These are phyloP conservation scores for Crambe crambe DNA, from an alignment of 37 sponge, comb jelly and placozoan species.

Conservation along the genomic window DNA sequence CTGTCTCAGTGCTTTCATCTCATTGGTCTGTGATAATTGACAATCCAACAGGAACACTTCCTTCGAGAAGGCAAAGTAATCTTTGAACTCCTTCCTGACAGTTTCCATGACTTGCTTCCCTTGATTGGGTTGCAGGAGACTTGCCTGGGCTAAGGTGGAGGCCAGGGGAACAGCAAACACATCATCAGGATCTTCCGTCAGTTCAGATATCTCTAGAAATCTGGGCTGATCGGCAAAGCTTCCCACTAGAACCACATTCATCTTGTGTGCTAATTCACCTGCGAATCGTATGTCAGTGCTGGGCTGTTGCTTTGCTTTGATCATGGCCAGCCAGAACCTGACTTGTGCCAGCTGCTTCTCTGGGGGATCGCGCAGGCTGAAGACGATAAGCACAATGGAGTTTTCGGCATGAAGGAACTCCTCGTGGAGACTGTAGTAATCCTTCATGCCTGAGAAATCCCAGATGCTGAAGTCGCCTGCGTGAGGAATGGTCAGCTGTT, in stretches of 20 bases:
- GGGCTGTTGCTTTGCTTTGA: slow-evolving; percentile 61
- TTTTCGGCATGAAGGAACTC: slow-evolving; percentile 59
- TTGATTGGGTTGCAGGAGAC: background rate
- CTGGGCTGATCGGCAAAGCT: slow-evolving; percentile 62
- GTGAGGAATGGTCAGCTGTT: slow-evolving; percentile 52
- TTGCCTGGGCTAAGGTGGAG: background rate
- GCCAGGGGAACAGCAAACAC: slow-evolving; percentile 6
- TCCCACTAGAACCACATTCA: slow-evolving; percentile 71
- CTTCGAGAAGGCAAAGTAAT: slow-evolving; percentile 54
- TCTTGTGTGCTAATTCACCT: slow-evolving; percentile 25
- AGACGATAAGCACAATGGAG: slow-evolving; percentile 67
- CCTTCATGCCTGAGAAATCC: slow-evolving; percentile 84
- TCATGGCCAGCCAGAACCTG: slow-evolving; percentile 78
- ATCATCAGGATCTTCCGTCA: background rate
- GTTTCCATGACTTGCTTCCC: slow-evolving; percentile 28
- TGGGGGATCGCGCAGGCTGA: slow-evolving; percentile 58
- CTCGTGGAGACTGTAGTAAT: slow-evolving; percentile 78
- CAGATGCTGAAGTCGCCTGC: slow-evolving; percentile 83
- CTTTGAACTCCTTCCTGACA: slow-evolving; percentile 54
- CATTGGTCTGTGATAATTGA: slow-evolving; percentile 54
- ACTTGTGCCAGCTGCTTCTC: slow-evolving; percentile 68
- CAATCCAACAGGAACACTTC: slow-evolving; percentile 62
- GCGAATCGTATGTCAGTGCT: slow-evolving; percentile 30
- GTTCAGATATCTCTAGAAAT: background rate
- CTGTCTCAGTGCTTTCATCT: slow-evolving; percentile 45